phyloP scores from a whole-genome alignment of 2,113 vertebrate species.

The Phoxinus phoxinus region DNA sequence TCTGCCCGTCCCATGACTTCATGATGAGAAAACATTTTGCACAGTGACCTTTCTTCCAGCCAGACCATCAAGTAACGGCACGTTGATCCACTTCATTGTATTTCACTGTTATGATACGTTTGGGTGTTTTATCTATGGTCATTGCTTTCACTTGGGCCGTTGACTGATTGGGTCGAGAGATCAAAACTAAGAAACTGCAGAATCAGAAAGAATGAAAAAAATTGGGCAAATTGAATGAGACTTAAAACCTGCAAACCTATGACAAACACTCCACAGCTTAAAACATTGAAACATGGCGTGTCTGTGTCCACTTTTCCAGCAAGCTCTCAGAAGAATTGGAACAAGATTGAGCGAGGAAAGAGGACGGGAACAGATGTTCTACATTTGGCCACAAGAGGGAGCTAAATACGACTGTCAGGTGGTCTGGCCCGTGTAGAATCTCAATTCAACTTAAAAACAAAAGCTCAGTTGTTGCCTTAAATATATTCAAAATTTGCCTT shows the following conservation, averaged over 20 bases:
- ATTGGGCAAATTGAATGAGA: constrained; percentile 10
- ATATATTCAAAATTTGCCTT: too few relatives aligned
- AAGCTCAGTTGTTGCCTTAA: too few relatives aligned
- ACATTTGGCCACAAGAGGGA: background rate
- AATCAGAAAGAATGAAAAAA: constrained; percentile 12
- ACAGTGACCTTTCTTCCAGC: background rate
- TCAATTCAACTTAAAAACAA: too few relatives aligned
- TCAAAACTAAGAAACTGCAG: background rate
- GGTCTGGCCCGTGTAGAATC: background rate
- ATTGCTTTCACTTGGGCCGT: background rate
- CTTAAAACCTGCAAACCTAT: background rate
- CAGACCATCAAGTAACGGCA: background rate
- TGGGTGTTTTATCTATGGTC: too few relatives aligned
- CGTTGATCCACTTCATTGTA: background rate
- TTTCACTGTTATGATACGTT: background rate
- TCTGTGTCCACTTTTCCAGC: background rate
- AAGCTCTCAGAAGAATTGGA: background rate
- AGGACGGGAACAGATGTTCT: background rate
- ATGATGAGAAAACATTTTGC: background rate
- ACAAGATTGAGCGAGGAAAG: background rate
- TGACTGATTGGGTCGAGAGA: background rate
- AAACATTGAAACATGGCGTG: background rate
- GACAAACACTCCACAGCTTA: background rate
- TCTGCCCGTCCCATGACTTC: background rate
- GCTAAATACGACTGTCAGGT: background rate